Percentiles rank a stretch among this genome's conserved stretches.
Evolutionary conservation across 2,888 invertebrate species (phyloP).

Genomic region (Oegoconia quadripuncta): DNA sequence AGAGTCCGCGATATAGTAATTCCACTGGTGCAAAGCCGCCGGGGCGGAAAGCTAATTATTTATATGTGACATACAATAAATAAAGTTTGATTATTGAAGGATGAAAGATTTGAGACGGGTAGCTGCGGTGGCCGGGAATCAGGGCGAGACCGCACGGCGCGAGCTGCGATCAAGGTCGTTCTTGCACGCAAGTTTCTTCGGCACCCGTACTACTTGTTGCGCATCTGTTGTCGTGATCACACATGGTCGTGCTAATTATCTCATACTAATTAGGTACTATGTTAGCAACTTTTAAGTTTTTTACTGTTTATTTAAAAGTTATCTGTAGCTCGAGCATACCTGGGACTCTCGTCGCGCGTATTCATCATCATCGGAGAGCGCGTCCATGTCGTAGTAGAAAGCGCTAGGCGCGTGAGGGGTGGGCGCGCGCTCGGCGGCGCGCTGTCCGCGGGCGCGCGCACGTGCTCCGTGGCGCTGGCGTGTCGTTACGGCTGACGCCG

Average conservation of each 20-base stretch:
- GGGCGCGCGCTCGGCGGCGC: conserved; percentile 60
- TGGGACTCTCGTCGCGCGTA: conserved; percentile 68
- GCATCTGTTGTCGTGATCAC: conserved; percentile 14
- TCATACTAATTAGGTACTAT: no score
- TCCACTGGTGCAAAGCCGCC: no score
- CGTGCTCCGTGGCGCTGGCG: conserved; percentile 57
- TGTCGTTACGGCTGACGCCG: conserved; percentile 58
- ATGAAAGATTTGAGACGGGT: conserved; percentile 11
- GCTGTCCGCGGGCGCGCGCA: conserved; percentile 50
- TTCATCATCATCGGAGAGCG: conserved; percentile 75
- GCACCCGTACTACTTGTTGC: conserved; percentile 64
- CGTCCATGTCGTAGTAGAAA: conserved; percentile 60
- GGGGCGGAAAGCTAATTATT: no score
- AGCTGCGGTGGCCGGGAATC: conserved; percentile 34
- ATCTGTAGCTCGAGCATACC: no score
- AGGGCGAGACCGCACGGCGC: conserved; percentile 46
- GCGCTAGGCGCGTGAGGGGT: conserved; percentile 31
- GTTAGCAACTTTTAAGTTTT: no score
- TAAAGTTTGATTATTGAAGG: no score
- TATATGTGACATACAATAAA: no score
- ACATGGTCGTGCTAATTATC: conserved; percentile 27
- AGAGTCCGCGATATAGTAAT: no score
- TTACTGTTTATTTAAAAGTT: no score
- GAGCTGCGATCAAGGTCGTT: conserved; percentile 58
- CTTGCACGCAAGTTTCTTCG: conserved; percentile 55